Evolutionary conservation across 1,140 invertebrate genomes (phyloP).

Genomic region (Drosophila watanabei): DNA sequence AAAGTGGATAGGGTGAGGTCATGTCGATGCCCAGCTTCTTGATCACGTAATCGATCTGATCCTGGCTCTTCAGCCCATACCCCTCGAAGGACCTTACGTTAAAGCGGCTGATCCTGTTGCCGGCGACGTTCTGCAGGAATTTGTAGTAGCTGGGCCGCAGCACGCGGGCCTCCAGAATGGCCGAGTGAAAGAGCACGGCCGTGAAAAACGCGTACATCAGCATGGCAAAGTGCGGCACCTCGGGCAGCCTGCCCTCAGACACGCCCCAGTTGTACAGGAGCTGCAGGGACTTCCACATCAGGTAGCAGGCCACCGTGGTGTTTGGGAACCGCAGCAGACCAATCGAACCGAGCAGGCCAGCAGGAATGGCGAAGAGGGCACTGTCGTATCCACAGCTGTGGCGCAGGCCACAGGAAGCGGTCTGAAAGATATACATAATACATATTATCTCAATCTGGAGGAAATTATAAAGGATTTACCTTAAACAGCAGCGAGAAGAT

Average conservation of each 20-base stretch:
- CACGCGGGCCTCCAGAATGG: conserved; percentile 91
- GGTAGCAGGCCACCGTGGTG: conserved; percentile 89
- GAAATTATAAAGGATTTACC: conserved; percentile 72
- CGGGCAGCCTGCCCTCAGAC: conserved; percentile 87
- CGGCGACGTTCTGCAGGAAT: conserved; percentile 90
- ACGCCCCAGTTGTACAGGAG: conserved; percentile 88
- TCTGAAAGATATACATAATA: not conserved
- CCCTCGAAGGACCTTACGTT: conserved; percentile 86
- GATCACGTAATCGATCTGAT: conserved; percentile 85
- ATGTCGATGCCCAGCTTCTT: conserved; percentile 63
- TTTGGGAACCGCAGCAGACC: conserved; percentile 89
- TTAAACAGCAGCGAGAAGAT: conserved; percentile 88
- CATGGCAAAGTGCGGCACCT: conserved; percentile 88
- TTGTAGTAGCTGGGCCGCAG: conserved; percentile 94
- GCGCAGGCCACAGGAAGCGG: conserved; percentile 88
- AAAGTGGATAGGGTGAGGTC: conserved; percentile 39
- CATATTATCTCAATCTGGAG: no score
- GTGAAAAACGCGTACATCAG: conserved; percentile 92
- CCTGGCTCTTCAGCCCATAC: conserved; percentile 87
- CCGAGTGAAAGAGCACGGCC: conserved; percentile 92
- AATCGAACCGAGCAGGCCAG: conserved; percentile 88
- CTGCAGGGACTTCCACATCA: conserved; percentile 90
- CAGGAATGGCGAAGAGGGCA: conserved; percentile 87
- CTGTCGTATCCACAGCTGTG: conserved; percentile 87
- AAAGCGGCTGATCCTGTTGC: conserved; percentile 59